A percentile compares a stretch with the other conserved stretches of the same genome.
Evolutionary conservation across 2,888 invertebrate genomes (phyloP).

Genomic region (Dorcus parallelipipedus): DNA sequence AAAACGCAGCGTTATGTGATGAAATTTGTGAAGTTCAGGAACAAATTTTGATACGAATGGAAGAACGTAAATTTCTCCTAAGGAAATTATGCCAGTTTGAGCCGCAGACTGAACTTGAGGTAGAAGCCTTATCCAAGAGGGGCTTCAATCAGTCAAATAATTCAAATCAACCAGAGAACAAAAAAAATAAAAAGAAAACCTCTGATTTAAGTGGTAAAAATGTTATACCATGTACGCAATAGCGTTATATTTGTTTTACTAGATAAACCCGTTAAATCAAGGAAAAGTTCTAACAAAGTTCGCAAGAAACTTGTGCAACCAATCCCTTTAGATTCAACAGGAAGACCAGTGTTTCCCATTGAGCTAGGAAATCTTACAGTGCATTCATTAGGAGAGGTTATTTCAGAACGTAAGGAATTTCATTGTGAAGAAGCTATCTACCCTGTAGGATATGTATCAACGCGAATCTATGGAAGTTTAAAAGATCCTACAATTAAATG

Average conservation of each 20-base stretch:
- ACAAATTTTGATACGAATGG: slow-evolving; percentile 73
- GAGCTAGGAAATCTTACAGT: slow-evolving; percentile 66
- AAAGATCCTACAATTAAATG: slow-evolving; percentile 67
- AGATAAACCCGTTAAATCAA: slow-evolving; percentile 26
- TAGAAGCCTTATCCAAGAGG: slow-evolving; percentile 43
- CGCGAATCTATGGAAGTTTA: slow-evolving; percentile 69
- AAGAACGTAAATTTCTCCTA: slow-evolving; percentile 78
- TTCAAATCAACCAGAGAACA: slow-evolving; percentile 24
- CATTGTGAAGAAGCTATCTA: slow-evolving; percentile 70
- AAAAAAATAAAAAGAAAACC: slow-evolving; percentile 34
- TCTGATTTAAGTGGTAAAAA: slow-evolving; percentile 16
- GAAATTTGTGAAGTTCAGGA: slow-evolving; percentile 83
- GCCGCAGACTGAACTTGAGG: slow-evolving; percentile 44
- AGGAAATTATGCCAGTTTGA: slow-evolving; percentile 72
- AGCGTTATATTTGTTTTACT: slow-evolving; percentile 11
- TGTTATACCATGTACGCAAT: background rate
- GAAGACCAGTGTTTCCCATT: slow-evolving; percentile 71
- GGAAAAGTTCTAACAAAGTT: slow-evolving; percentile 35
- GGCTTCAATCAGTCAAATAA: slow-evolving; percentile 25
- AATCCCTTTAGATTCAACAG: slow-evolving; percentile 63
- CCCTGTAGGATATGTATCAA: slow-evolving; percentile 75
- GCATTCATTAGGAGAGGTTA: slow-evolving; percentile 73
- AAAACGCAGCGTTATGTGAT: slow-evolving; percentile 84
- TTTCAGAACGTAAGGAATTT: slow-evolving; percentile 63
- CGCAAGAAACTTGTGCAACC: slow-evolving; percentile 55